Conservation (phyloP, 2,888 invertebrate species). For the Aspidiotus destructor region DNA sequence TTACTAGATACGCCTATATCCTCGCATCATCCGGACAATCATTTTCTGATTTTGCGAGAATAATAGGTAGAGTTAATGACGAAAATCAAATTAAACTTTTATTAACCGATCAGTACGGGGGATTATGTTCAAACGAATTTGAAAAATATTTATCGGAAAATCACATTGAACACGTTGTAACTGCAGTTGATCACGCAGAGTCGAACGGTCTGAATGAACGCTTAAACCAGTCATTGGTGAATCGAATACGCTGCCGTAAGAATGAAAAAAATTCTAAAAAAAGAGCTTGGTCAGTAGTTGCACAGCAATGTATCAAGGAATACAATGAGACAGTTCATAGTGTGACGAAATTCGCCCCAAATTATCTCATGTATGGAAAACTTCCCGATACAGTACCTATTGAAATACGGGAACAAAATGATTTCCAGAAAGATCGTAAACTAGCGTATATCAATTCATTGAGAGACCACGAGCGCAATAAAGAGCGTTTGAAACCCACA, state of each 20-base stretch:
- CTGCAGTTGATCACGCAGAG: constrained; percentile 36
- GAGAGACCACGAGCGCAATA: constrained; percentile 32
- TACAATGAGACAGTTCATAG: constrained; percentile 36
- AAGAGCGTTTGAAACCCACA: neutral
- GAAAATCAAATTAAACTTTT: constrained; percentile 5
- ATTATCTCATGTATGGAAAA: constrained; percentile 35
- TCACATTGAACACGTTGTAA: constrained; percentile 34
- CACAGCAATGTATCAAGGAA: constrained; percentile 35
- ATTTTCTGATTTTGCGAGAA: constrained; percentile 38
- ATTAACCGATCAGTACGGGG: constrained; percentile 15
- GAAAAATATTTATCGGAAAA: constrained; percentile 8
- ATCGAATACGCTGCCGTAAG: constrained; percentile 36
- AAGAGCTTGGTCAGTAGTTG: constrained; percentile 36
- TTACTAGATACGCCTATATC: constrained; percentile 38
- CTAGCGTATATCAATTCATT: constrained; percentile 28
- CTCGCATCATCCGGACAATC: constrained; percentile 38
- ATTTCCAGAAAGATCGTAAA: constrained; percentile 33
- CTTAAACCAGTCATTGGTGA: constrained; percentile 36
- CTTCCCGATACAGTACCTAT: constrained; percentile 24
- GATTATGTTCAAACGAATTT: constrained; percentile 14
- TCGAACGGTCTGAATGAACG: constrained; percentile 37
- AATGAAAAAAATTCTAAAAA: constrained; percentile 11
- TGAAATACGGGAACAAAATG: constrained; percentile 4
- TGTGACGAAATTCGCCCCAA: constrained; percentile 36
- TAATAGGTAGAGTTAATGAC: constrained; percentile 28